phyloP scores from a whole-genome alignment of 2,797 vertebrate genomes.

The Myripristis jacobus region DNA sequence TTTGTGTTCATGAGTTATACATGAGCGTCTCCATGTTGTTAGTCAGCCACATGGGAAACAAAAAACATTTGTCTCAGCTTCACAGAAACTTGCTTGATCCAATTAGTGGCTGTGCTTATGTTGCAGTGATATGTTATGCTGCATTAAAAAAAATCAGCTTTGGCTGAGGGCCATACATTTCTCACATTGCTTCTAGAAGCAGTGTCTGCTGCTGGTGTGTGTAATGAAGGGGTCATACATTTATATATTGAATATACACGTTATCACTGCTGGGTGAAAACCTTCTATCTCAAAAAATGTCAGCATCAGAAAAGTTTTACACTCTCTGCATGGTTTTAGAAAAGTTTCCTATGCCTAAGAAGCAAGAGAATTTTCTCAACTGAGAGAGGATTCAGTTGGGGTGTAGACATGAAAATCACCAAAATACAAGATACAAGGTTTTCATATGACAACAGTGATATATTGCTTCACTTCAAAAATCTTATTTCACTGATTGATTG shows the following conservation, averaged over 20 bases:
- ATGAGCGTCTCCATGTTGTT: conserved; percentile 27
- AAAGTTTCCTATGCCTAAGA: no score
- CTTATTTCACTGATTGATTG: conserved; percentile 5
- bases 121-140: conserved; percentile 20
- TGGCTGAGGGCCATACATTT: background rate
- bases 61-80: conserved; percentile 54
- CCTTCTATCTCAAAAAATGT: no score
- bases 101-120: conserved; percentile 59
- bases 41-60: conserved; percentile 43
- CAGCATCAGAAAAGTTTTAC: no score
- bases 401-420: no score
- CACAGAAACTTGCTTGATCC: conserved; percentile 35
- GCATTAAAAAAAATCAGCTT: conserved; percentile 24
- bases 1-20: conserved; percentile 51
- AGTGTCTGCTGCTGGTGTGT: background rate
- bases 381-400: no score
- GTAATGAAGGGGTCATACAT: no score
- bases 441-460: no score
- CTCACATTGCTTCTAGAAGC: background rate
- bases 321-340: no score
- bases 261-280: no score
- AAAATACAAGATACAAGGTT: no score
- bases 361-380: no score
- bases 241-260: no score
- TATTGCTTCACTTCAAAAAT: background rate